Percentiles rank a stretch among this genome's conserved stretches.
Conservation (phyloP, 1,140 invertebrate genomes). For the Pararge aegeria region DNA sequence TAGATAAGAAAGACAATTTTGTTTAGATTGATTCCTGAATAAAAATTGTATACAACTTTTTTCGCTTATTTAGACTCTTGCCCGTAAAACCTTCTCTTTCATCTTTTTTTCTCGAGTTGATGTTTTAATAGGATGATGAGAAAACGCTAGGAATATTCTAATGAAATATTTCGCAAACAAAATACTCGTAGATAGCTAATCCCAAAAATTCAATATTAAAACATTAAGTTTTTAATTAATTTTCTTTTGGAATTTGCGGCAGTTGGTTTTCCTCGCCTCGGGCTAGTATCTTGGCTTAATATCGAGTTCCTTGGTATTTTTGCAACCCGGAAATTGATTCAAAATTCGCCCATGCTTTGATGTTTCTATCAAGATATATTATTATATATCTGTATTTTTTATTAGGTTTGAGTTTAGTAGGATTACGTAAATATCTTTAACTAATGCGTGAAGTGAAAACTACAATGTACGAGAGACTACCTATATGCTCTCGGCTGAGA, state of each 20-base stretch:
- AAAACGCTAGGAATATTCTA: slow-evolving; percentile 29
- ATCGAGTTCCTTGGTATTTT: slow-evolving; percentile 50
- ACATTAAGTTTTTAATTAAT: slow-evolving; percentile 73
- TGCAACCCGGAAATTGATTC: slow-evolving; percentile 47
- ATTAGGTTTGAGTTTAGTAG: no score
- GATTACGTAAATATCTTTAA: no score
- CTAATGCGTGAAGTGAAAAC: no score
- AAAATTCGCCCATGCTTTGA: background rate
- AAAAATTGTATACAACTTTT: background rate
- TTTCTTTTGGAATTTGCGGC: slow-evolving; percentile 59
- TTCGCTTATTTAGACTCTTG: background rate
- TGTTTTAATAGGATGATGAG: slow-evolving; percentile 29
- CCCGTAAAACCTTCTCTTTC: slow-evolving; percentile 5
- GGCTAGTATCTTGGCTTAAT: slow-evolving; percentile 46
- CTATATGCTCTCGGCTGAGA: no score
- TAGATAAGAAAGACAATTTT: no score
- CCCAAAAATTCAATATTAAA: slow-evolving; percentile 58
- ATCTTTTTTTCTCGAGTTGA: slow-evolving; percentile 20
- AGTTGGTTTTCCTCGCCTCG: slow-evolving; percentile 52
- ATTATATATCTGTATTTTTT: background rate
- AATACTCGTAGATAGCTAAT: slow-evolving; percentile 39
- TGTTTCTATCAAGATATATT: background rate
- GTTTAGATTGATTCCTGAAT: no score
- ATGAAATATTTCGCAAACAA: slow-evolving; percentile 49
- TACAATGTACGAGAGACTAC: no score